Evolutionary conservation across 2,888 invertebrate species (phyloP).

Genomic region (Nymphalis urticae): DNA sequence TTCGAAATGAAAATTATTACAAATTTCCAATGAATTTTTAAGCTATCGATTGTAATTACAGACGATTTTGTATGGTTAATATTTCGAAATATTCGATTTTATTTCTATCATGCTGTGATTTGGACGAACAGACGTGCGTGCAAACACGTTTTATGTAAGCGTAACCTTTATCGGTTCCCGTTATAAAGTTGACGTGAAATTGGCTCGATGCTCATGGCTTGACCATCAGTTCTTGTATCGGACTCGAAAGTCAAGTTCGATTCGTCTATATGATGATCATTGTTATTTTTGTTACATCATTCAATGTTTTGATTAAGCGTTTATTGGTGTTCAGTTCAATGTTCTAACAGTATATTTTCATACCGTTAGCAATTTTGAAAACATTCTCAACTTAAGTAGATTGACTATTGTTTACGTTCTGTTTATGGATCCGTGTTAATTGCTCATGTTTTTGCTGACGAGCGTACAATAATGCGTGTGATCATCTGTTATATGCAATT

Average conservation of each 20-base stretch:
- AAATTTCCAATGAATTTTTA: constrained; percentile 1
- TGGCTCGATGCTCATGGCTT: constrained; percentile 35
- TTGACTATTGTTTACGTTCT: constrained; percentile 22
- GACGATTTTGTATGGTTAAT: constrained; percentile 12
- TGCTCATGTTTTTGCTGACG: constrained; percentile 10
- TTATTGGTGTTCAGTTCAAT: neutral
- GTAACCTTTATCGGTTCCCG: constrained; percentile 45
- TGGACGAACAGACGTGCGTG: constrained; percentile 58
- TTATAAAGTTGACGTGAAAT: constrained; percentile 45
- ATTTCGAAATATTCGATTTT: constrained; percentile 33
- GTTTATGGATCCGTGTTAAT: constrained; percentile 10
- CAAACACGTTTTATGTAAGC: constrained; percentile 44
- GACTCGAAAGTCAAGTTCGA: constrained; percentile 21
- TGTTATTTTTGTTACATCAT: constrained; percentile 1
- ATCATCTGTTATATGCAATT: constrained; percentile 27
- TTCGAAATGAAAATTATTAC: neutral
- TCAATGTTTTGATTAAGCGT: constrained; percentile 3
- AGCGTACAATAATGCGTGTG: constrained; percentile 25
- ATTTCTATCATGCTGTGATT: constrained; percentile 58
- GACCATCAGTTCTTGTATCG: constrained; percentile 29
- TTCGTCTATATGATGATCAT: constrained; percentile 1
- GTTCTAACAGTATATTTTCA: constrained; percentile 7
- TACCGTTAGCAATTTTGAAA: constrained; percentile 6
- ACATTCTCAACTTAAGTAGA: constrained; percentile 4
- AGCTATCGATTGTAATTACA: constrained; percentile 5